A percentile compares a stretch with the other conserved stretches of the same genome.
These are phyloP conservation scores for Gymnopithys bicolor DNA, from an alignment of 2,797 vertebrate genomes.

Conservation along the genomic window DNA sequence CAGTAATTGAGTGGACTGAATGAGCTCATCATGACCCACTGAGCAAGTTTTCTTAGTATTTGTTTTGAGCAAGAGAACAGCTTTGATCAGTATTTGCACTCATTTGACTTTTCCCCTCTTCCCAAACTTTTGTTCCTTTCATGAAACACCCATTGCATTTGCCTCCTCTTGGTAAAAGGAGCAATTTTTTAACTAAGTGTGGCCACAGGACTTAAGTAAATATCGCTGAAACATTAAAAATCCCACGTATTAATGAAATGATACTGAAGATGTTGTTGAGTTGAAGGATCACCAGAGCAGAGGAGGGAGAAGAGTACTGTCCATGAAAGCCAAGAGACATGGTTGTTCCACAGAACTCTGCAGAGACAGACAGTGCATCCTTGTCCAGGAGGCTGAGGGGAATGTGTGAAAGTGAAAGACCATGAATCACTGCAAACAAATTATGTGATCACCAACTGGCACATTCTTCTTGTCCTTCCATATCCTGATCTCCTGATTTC, in stretches of 20 bases:
- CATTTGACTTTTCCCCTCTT: slow-evolving; percentile 48
- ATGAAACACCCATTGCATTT: slow-evolving; percentile 11
- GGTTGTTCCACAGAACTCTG: not conserved
- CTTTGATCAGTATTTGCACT: slow-evolving; percentile 52
- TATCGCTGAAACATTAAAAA: not conserved
- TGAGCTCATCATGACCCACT: slow-evolving; percentile 65
- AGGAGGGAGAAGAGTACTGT: not conserved
- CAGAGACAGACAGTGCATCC: not conserved
- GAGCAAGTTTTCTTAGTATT: slow-evolving; percentile 64
- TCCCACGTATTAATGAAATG: not conserved
- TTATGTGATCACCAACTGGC: not conserved
- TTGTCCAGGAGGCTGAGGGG: not conserved
- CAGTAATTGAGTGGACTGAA: slow-evolving; percentile 61
- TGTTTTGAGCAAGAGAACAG: slow-evolving; percentile 22
- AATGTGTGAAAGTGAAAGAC: slow-evolving; percentile 11
- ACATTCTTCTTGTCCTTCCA: not conserved
- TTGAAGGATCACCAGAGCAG: not conserved
- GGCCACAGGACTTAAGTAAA: slow-evolving; percentile 11
- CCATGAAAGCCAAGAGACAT: not conserved
- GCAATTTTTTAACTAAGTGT: not conserved
- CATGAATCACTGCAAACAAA: slow-evolving; percentile 30
- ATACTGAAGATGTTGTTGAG: not conserved
- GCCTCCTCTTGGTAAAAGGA: not conserved
- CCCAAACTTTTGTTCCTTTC: slow-evolving; percentile 46
- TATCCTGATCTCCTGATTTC: not conserved